Evolutionary conservation across 2,113 vertebrate species (phyloP), one percentile per base, ranked within the genome.

Genomic region (Pipa parva): DNA sequence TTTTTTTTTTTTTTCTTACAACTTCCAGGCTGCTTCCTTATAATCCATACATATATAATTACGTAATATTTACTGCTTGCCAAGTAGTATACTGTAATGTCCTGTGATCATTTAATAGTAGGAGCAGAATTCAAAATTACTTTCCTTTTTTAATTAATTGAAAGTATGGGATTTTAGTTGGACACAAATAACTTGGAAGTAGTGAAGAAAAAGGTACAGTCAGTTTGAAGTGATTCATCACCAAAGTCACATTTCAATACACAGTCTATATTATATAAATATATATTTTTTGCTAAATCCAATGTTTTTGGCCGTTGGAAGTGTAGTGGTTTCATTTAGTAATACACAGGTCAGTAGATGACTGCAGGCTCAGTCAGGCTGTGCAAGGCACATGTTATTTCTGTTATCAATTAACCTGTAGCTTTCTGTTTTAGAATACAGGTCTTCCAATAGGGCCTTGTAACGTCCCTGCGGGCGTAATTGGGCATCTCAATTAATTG

Each of bases 311-410:
- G 69, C 77, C 79, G 59, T 77, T 78, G 78, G 79, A 80, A 85
- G 82, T 81, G 83, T 84, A 82, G 81, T 82, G 81, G n/a, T 84
- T 83, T 79, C 79, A 76, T 83, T 81, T 59, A 76, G 76, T 80
- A 76, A 85, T 76, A 78, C 76, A 86, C 86, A 85, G 86, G 86
- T 84, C 81, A 77, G 82, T 80, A 71, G 48, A 26, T 78, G 86
- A 89, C 94, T 95, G 95, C 94, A 87, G 95, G 95, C 88, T 87
- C 93, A 84, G 93, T 92, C 90, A 83, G 67, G 83, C 80, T 85
- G 68, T 82, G 80, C 73, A 77, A 88, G 80, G 82, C 86, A 83
- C 85, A 84, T 84, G 85, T 75, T n/a, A 60, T 74, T 52, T 77
- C 80, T 84, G 76, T 84, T 79, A 78, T 87, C 88, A 83, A 82